These are phyloP conservation scores for Acrocyrtus sp. DNA, from an alignment of 2,888 invertebrate genomes.

Conservation along the genomic window DNA sequence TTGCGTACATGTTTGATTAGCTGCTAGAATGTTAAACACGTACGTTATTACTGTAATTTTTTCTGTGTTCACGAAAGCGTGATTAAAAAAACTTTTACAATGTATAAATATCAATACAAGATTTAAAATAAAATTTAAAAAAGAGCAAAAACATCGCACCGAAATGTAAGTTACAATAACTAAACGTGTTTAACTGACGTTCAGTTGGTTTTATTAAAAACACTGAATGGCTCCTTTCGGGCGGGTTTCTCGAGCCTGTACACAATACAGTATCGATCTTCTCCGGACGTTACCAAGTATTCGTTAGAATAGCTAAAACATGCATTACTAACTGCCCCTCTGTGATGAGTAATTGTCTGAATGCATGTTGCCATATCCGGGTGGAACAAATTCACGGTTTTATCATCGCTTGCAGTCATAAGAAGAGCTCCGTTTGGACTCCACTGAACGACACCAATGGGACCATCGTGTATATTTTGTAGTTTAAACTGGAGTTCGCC, in stretches of 20 bases:
- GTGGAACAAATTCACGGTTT: slow-evolving; percentile 80
- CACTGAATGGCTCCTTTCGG: slow-evolving; percentile 31
- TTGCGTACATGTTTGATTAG: no score
- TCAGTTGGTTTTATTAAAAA: no score
- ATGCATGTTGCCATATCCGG: slow-evolving; percentile 72
- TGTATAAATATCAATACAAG: no score
- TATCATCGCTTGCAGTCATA: slow-evolving; percentile 81
- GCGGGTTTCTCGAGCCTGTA: slow-evolving; percentile 30
- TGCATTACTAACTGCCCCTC: slow-evolving; percentile 84
- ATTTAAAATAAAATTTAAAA: slow-evolving; percentile 25
- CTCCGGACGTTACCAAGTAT: slow-evolving; percentile 82
- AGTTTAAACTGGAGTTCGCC: slow-evolving; percentile 26
- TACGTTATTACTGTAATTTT: slow-evolving; percentile 17
- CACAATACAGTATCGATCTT: slow-evolving; percentile 76
- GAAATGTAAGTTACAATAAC: no score
- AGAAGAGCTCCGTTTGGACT: slow-evolving; percentile 80
- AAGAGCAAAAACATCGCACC: no score
- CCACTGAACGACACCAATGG: slow-evolving; percentile 74
- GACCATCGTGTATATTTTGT: slow-evolving; percentile 39
- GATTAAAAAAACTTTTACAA: slow-evolving; percentile 44
- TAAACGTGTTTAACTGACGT: no score
- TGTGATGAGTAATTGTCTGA: slow-evolving; percentile 80
- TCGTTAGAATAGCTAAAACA: slow-evolving; percentile 83
- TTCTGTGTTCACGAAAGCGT: slow-evolving; percentile 49
- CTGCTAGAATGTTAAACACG: no score